Percentiles rank a stretch among this genome's conserved stretches.
phyloP scores from a whole-genome alignment of 2,113 vertebrate species.

The Ceyx margarethae region DNA sequence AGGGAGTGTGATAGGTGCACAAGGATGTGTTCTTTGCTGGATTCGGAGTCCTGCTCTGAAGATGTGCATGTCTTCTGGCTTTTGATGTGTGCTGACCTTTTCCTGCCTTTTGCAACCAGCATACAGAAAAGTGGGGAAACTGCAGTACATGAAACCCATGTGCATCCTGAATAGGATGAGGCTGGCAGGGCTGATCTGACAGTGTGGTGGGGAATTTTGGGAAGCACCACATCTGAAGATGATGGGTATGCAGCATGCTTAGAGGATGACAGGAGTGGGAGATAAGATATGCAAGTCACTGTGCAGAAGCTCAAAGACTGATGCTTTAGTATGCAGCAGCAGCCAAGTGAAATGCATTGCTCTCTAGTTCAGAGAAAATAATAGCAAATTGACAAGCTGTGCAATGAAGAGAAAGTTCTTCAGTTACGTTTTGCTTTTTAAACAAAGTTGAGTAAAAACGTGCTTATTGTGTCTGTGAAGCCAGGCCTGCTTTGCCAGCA shows the following conservation, averaged over 20 bases:
- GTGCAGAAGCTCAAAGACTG: not conserved
- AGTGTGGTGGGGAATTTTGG: not conserved
- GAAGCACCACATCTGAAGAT: accelerated
- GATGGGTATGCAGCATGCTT: not conserved
- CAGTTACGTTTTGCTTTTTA: not conserved
- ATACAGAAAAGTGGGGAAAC: not conserved
- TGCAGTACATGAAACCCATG: not conserved
- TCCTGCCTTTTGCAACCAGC: not conserved
- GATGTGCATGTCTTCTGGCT: not conserved
- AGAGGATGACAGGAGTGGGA: not conserved
- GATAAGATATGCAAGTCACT: not conserved
- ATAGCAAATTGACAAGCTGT: not conserved
- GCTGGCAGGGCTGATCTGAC: not conserved
- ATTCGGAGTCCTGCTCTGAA: not conserved
- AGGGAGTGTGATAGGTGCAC: accelerated
- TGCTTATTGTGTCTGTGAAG: not conserved
- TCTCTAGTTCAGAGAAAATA: not conserved
- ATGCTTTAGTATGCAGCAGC: not conserved
- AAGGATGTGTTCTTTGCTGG: not conserved
- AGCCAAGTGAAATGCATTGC: not conserved
- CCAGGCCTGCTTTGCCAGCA: not conserved
- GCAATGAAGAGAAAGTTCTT: not conserved
- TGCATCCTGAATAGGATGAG: not conserved
- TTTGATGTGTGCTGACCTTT: not conserved
- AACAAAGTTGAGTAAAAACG: not conserved